These are phyloP conservation scores for Axis porcinus DNA, from an alignment of 2,113 vertebrate species.

Conservation along the genomic window DNA sequence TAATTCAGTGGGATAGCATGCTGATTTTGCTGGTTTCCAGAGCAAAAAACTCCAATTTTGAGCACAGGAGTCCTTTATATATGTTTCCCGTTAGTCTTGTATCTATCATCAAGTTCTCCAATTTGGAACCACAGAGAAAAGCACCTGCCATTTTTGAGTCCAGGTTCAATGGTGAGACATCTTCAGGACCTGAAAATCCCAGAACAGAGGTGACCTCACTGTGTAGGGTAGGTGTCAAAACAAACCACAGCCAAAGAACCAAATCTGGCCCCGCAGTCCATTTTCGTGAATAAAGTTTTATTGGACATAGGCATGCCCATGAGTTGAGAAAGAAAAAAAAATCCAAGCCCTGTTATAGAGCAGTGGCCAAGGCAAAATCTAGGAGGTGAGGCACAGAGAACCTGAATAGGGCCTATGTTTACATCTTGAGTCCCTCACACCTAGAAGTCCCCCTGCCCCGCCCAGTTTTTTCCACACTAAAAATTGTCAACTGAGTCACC, in stretches of 20 bases:
- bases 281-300: slow-evolving; percentile 14
- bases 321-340: background rate
- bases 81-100: background rate
- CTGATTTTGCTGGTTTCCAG: slow-evolving; percentile 37
- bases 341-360: background rate
- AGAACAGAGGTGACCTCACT: background rate
- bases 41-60: background rate
- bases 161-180: background rate
- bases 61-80: background rate
- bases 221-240: background rate
- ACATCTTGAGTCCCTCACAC: background rate
- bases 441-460: background rate
- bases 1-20: slow-evolving; percentile 34
- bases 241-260: background rate
- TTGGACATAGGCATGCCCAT: background rate
- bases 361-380: background rate
- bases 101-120: background rate
- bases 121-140: background rate
- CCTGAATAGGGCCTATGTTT: background rate
- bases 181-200: background rate
- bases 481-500: background rate
- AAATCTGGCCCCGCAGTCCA: background rate
- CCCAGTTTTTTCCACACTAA: background rate
- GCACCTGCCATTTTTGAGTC: background rate
- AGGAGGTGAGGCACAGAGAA: background rate